phyloP scores from a whole-genome alignment of 2,113 vertebrate genomes.

The Stigmatopora nigra region DNA sequence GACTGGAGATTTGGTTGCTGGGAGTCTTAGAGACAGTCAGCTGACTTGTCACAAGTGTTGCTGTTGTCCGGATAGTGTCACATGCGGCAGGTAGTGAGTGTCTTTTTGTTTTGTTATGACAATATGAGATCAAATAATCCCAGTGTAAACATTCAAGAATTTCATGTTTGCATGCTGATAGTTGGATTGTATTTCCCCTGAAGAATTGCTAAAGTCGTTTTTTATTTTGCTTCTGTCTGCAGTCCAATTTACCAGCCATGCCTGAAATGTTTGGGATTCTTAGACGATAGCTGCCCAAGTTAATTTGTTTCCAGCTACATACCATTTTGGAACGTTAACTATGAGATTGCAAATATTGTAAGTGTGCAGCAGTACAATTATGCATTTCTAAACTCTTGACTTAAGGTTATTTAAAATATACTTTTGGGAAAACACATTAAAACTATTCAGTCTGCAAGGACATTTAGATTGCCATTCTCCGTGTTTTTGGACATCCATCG shows the following conservation, averaged over 20 bases:
- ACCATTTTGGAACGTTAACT: background rate
- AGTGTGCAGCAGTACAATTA: background rate
- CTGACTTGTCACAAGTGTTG: constrained; percentile 16
- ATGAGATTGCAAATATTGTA: background rate
- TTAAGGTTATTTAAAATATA: too few relatives aligned
- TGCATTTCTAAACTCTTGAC: background rate
- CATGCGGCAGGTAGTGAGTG: background rate
- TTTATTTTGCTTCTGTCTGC: background rate
- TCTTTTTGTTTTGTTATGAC: background rate
- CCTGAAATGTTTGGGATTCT: background rate
- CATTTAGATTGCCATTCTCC: too few relatives aligned
- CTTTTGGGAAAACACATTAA: too few relatives aligned
- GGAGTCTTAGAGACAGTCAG: background rate
- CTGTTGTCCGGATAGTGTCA: background rate
- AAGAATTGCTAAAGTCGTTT: background rate
- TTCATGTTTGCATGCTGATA: background rate
- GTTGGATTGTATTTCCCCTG: background rate
- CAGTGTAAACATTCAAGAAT: background rate
- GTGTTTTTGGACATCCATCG: too few relatives aligned
- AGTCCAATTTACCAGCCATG: background rate
- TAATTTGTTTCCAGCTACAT: background rate
- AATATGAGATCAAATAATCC: background rate
- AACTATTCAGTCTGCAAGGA: too few relatives aligned
- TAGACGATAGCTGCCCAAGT: background rate
- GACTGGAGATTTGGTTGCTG: constrained; percentile 21